phyloP scores from a whole-genome alignment of 1,140 invertebrate genomes.

The Thalassaphorura encarpata region DNA sequence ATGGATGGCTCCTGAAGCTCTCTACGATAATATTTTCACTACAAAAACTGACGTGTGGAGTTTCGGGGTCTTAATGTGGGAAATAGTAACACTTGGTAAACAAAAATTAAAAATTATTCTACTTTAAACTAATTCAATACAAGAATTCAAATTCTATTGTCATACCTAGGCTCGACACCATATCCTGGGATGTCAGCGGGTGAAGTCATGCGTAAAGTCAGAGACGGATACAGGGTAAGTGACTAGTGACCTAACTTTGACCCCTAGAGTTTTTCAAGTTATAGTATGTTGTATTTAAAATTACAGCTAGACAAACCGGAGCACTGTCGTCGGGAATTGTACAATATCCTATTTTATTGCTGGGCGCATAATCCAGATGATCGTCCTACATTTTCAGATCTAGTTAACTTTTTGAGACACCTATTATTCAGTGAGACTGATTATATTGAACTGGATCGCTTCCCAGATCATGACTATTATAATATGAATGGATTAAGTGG shows the following conservation, averaged over 20 bases:
- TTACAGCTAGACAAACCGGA: slow-evolving; percentile 79
- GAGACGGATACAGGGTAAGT: slow-evolving; percentile 71
- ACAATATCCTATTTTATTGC: slow-evolving; percentile 90
- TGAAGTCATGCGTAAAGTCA: slow-evolving; percentile 45
- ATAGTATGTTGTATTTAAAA: too few relatives aligned
- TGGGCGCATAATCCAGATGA: slow-evolving; percentile 72
- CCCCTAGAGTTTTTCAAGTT: too few relatives aligned
- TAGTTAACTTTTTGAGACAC: slow-evolving; percentile 65
- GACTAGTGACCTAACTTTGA: too few relatives aligned
- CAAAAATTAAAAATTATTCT: slow-evolving; percentile 34
- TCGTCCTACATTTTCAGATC: slow-evolving; percentile 66
- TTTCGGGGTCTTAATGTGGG: slow-evolving; percentile 85
- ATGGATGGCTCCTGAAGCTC: slow-evolving; percentile 91
- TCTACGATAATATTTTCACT: slow-evolving; percentile 84
- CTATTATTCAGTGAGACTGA: slow-evolving; percentile 77
- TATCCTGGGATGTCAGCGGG: slow-evolving; percentile 75
- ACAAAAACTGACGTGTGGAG: slow-evolving; percentile 88
- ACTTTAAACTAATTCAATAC: background rate
- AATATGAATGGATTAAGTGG: slow-evolving; percentile 76
- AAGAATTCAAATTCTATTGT: slow-evolving; percentile 32
- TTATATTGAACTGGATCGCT: slow-evolving; percentile 83
- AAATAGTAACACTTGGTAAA: slow-evolving; percentile 50
- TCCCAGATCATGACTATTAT: slow-evolving; percentile 89
- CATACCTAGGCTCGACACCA: slow-evolving; percentile 71
- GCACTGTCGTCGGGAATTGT: slow-evolving; percentile 75